Evolutionary conservation across 2,113 vertebrate species (phyloP), one percentile per base, ranked within the genome.

Genomic region (Hemibagrus wyckioides): DNA sequence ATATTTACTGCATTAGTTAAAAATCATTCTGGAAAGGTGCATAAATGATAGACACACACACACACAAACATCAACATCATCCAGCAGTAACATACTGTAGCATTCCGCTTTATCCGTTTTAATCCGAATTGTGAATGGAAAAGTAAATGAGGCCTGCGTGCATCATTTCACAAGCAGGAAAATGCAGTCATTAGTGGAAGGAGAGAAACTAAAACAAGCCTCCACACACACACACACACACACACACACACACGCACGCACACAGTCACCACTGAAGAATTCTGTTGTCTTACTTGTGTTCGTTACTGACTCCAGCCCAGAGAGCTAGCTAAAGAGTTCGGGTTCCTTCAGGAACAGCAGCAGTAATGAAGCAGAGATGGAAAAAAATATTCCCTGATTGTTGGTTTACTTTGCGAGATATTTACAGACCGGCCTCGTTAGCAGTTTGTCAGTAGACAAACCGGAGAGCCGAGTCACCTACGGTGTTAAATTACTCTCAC

Each of bases 231-330:
- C 17, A 54, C 33, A 48, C 44, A 7, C 5, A 48, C 44, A 48
- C 44, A 48, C 44, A 48, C 44, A 48, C 44, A 48, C 44, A 48
- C 19, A 4, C 48, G 2, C n/a, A 80, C n/a, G 3, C n/a, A 54
- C 23, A 17, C 76, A 54, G 76, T 23, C 50, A 19, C 33, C 52
- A 11, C n/a, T 56, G n/a, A 80, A 17, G 4, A 33, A 30, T 33
- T 79, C 75, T 52, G 48, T 79, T 52, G 75, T 77, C 75, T n/a
- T n/a, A n/a, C n/a, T n/a, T 50, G 75, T 17, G n/a, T 52, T 52
- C 28, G 8, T 52, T 52, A 79, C 44, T 3, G 75, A 79, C 48
- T 6, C 75, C 28, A 9, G 75, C 2, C 75, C 28, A 9, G 75
- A 30, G 48, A 15, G 15, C 75, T 50, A 52, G 48, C 6, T n/a